phyloP scores from a whole-genome alignment of 2,113 vertebrate species.

The Panthera tigris region DNA sequence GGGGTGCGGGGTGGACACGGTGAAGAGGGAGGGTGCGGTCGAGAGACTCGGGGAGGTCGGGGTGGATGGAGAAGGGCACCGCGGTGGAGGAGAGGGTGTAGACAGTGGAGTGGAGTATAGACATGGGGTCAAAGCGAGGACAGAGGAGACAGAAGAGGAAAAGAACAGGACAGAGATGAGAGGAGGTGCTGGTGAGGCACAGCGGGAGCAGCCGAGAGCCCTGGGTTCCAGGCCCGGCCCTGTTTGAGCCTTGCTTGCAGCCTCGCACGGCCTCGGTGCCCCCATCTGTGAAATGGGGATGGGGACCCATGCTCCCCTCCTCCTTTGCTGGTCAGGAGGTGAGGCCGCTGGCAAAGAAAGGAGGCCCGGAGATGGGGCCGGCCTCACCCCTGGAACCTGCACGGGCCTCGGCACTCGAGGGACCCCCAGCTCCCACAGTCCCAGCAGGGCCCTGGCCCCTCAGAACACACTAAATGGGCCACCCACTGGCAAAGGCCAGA shows the following conservation, averaged over 20 bases:
- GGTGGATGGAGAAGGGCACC: background rate
- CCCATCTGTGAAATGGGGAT: background rate
- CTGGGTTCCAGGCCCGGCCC: background rate
- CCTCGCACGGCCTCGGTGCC: background rate
- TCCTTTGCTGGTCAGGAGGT: background rate
- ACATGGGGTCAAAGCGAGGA: background rate
- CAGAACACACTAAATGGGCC: no score
- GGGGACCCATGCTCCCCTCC: background rate
- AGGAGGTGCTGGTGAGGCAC: background rate
- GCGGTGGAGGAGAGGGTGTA: background rate
- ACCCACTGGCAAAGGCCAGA: background rate
- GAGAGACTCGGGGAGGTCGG: background rate
- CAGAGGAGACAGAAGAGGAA: background rate
- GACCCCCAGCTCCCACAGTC: rapidly evolving
- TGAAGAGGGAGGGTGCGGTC: background rate
- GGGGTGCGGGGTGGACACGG: rapidly evolving
- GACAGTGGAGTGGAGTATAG: background rate
- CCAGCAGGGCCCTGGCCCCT: rapidly evolving
- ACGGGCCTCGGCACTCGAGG: background rate
- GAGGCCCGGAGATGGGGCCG: background rate
- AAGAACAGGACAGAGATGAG: background rate
- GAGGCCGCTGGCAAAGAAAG: background rate
- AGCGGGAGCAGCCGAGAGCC: background rate
- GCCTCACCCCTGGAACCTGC: background rate
- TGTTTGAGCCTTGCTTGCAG: background rate